Base-by-base conservation (phyloP, 2,113 vertebrate genomes). In the Chrysemys picta region DNA sequence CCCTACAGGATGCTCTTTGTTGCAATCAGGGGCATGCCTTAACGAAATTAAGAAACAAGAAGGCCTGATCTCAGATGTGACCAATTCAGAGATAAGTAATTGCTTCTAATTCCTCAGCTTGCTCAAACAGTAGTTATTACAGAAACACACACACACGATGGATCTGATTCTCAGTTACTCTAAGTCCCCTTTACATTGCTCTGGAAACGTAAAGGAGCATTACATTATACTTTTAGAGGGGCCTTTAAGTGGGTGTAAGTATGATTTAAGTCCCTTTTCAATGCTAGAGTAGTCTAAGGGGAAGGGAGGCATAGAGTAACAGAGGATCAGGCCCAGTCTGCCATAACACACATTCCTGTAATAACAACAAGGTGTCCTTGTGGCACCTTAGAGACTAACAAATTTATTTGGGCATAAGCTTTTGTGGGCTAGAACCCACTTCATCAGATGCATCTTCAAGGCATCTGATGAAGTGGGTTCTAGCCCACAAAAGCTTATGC, bases 161-260 rank as follows among this genome's bases (percentile, higher is more conserved):
- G n/a, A 22, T 80, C 84, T 81, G 65, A 79, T 27, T 69, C 47
- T 54, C 1, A 7, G 17, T 93, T 93, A 89, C 88, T 83, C 90
- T 76, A 94, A 83, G 88, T 87, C 47, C 54, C 81, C 76, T 82
- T 89, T 83, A 76, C 80, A 49, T 42, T 90, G 84, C 76, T 76
- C 47, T 85, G 11, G n/a, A 49, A 35, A 31, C 6, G 6, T 35
- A 65, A 65, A 69, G 65, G 17, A n/a, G 35, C 65, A 17, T n/a
- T n/a, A 69, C 82, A 85, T 35, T 38, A 5, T 72, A 90, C 76
- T 96, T 87, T 89, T 87, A 79, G 24, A 91, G 69, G 87, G 91
- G 54, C 24, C n/a, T 85, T 85, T 59, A 47, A 45, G 85, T 79
- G 75, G 42, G 52, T 80, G 86, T 29, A 83, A 93, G 54, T 27